A percentile compares a stretch with the other conserved stretches of the same genome.
Conservation (phyloP, 2,113 vertebrate genomes). For the Symphodus melops region DNA sequence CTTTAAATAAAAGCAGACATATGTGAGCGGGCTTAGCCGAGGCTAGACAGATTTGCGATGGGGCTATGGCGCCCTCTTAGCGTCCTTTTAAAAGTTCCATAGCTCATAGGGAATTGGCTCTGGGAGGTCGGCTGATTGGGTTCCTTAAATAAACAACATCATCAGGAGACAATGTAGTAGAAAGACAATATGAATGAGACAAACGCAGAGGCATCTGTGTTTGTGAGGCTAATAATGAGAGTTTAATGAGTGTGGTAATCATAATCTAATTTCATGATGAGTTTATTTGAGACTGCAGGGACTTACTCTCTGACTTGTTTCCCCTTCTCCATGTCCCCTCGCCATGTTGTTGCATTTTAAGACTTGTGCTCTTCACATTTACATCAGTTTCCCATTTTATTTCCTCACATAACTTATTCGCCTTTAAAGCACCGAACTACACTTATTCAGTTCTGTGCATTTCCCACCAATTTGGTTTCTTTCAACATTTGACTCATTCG, state of each 20-base stretch:
- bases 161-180: slow-evolving; percentile 24
- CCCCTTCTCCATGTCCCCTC: background rate
- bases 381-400: slow-evolving; percentile 14
- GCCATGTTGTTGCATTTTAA: slow-evolving; percentile 16
- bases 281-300: slow-evolving; percentile 62
- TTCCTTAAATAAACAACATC: slow-evolving; percentile 31
- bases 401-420: slow-evolving; percentile 34
- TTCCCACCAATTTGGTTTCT: slow-evolving; percentile 33
- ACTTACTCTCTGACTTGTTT: slow-evolving; percentile 19
- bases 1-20: too few relatives aligned
- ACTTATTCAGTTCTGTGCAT: slow-evolving; percentile 32
- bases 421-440: slow-evolving; percentile 35
- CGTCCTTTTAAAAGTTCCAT: slow-evolving; percentile 8
- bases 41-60: too few relatives aligned
- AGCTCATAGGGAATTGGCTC: slow-evolving; percentile 25
- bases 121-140: slow-evolving; percentile 39
- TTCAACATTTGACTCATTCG: slow-evolving; percentile 31
- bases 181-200: slow-evolving; percentile 42
- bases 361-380: slow-evolving; percentile 13
- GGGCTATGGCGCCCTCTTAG: background rate
- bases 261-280: slow-evolving; percentile 70
- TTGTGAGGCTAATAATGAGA: slow-evolving; percentile 69
- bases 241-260: slow-evolving; percentile 78
- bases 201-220: slow-evolving; percentile 69
- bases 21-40: too few relatives aligned